Conservation (phyloP, 1,140 invertebrate genomes). For the Heterodera schachtii region DNA sequence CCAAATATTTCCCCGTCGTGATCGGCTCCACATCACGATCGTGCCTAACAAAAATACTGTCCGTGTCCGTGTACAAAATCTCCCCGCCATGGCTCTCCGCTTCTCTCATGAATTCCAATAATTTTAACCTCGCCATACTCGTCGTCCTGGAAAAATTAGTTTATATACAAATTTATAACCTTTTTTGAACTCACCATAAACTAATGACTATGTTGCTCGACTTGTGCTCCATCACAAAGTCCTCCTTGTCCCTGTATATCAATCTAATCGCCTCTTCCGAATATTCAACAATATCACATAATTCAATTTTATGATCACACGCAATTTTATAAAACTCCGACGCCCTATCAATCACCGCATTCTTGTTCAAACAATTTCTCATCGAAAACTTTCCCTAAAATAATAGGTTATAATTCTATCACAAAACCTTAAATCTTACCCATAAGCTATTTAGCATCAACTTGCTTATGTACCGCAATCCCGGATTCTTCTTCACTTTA, state of each 20-base stretch:
- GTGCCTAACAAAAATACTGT: constrained; percentile 8
- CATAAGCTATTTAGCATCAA: not conserved
- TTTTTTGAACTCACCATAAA: not conserved
- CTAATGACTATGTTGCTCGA: not conserved
- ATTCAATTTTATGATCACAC: not conserved
- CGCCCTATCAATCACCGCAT: not conserved
- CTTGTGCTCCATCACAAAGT: not conserved
- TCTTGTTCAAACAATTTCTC: constrained; percentile 1
- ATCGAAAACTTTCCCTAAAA: not conserved
- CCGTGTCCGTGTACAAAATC: not conserved
- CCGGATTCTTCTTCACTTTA: constrained; percentile 7
- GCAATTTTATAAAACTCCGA: not conserved
- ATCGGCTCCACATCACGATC: not conserved
- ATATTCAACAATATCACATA: not conserved
- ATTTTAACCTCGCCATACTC: not conserved
- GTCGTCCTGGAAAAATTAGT: not conserved
- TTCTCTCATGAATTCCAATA: not conserved
- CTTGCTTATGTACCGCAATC: not conserved
- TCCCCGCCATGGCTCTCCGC: not conserved
- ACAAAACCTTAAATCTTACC: not conserved
- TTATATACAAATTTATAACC: too few relatives aligned
- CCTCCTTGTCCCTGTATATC: constrained; percentile 4
- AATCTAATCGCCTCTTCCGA: not conserved
- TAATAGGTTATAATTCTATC: not conserved
- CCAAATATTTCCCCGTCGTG: not conserved